Conservation (phyloP, 2,797 vertebrate species). For the Aphelocoma californica region DNA sequence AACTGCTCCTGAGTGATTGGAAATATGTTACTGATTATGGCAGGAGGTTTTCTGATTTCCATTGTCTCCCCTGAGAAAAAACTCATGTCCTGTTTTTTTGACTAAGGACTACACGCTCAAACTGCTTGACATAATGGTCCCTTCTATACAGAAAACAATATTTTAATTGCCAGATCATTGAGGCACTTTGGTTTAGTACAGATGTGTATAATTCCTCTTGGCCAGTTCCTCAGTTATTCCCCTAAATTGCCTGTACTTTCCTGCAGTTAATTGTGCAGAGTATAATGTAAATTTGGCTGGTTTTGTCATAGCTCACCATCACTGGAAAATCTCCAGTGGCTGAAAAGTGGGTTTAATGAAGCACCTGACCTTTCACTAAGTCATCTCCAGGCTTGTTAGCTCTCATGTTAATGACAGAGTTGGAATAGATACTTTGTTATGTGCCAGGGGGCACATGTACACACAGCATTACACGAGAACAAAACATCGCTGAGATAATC, state of each 20-base stretch:
- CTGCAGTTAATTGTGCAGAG: neutral
- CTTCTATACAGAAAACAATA: neutral
- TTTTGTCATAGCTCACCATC: neutral
- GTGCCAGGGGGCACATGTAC: neutral
- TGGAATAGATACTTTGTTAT: neutral
- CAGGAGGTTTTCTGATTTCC: neutral
- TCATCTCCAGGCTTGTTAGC: constrained; percentile 24
- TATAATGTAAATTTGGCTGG: neutral
- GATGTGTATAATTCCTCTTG: neutral
- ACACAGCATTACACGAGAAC: neutral
- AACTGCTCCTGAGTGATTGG: neutral
- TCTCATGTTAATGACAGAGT: neutral
- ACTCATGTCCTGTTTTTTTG: neutral
- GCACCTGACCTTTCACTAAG: constrained; percentile 45
- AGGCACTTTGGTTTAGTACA: neutral
- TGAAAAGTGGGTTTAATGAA: constrained; percentile 32
- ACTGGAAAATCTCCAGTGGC: neutral
- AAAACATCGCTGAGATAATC: accelerated
- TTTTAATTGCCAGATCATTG: neutral
- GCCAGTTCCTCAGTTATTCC: neutral
- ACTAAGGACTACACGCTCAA: neutral
- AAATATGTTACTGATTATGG: neutral
- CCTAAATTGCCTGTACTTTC: constrained; percentile 12
- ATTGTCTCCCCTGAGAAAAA: neutral
- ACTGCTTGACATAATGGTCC: neutral